These are phyloP conservation scores for Pelobates fuscus DNA, from an alignment of 2,113 vertebrate genomes.

Conservation along the genomic window DNA sequence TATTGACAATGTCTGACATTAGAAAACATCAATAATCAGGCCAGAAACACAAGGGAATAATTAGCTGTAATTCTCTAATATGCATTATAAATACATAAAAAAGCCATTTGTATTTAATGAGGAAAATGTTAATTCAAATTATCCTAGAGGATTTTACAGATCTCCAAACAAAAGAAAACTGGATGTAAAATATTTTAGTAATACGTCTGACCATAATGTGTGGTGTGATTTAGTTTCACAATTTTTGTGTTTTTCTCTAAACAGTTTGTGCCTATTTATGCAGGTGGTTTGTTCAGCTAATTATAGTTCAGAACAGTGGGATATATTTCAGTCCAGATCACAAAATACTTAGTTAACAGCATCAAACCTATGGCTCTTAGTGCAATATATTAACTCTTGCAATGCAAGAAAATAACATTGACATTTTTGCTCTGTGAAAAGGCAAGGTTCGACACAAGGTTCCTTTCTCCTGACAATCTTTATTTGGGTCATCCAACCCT, in stretches of 20 bases:
- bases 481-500: no score
- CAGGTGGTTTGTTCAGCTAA: slow-evolving; percentile 8
- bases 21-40: slow-evolving; percentile 48
- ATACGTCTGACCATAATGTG: no score
- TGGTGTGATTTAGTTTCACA: no score
- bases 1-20: slow-evolving; percentile 48
- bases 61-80: slow-evolving; percentile 48
- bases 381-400: slow-evolving; percentile 27
- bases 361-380: slow-evolving; percentile 21
- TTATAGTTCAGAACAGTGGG: slow-evolving; percentile 4
- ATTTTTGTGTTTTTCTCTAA: neutral
- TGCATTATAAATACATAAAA: slow-evolving; percentile 38
- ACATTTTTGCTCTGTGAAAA: no score
- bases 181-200: no score
- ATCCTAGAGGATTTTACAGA: slow-evolving; percentile 21
- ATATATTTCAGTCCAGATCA: neutral
- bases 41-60: slow-evolving; percentile 48
- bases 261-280: neutral
- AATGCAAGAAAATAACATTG: no score
- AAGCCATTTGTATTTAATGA: slow-evolving; percentile 33
- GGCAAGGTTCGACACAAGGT: no score
- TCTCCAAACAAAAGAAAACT: no score
- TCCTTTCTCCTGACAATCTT: no score
- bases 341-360: slow-evolving; percentile 35
- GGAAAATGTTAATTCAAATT: slow-evolving; percentile 29